Evolutionary conservation across 2,888 invertebrate genomes (phyloP), one percentile per base, ranked within the genome.

Genomic region (Lycia hirtaria): DNA sequence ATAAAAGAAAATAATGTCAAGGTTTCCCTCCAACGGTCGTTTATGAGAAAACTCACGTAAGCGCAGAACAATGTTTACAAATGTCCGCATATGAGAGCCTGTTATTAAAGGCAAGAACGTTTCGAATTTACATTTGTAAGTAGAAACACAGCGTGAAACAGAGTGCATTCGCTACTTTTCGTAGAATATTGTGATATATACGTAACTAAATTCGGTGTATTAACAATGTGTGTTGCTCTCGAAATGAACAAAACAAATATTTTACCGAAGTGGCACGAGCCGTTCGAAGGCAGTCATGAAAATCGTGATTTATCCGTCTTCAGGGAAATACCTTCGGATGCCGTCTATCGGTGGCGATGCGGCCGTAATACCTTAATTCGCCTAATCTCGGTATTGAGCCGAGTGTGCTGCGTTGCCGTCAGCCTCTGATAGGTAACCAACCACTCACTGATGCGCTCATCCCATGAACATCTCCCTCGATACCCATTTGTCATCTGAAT

Each of bases 261-360:
- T 64, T 62, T 61, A 35, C 48, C 56, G 30, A 62, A 67, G 58
- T 48, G 43, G 54, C 47, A 48, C 59, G 62, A 58, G 60, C 63
- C 58, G 60, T 52, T 57, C 56, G 54, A 63, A 60, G 56, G 75
- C 76, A 77, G 75, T 81, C 83, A 78, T 85, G 86, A 85, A 85
- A 82, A 80, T 80, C 81, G 85, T 88, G 87, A 89, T 89, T 88
- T 90, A 88, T 79, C 73, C 73, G 73, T 72, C 88, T 80, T 84
- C 65, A 68, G 89, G 88, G 90, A 88, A 88, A 89, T 88, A 83
- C 81, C 78, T 78, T 67, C 68, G 74, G 77, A 73, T 71, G 74
- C 67, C 74, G 72, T 65, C 70, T 75, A 71, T 68, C 76, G 72
- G 72, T 72, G 77, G 69, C 80, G 83, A 83, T 83, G 83, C 82